phyloP scores from a whole-genome alignment of 1,140 invertebrate species.

The Bombus affinis region DNA sequence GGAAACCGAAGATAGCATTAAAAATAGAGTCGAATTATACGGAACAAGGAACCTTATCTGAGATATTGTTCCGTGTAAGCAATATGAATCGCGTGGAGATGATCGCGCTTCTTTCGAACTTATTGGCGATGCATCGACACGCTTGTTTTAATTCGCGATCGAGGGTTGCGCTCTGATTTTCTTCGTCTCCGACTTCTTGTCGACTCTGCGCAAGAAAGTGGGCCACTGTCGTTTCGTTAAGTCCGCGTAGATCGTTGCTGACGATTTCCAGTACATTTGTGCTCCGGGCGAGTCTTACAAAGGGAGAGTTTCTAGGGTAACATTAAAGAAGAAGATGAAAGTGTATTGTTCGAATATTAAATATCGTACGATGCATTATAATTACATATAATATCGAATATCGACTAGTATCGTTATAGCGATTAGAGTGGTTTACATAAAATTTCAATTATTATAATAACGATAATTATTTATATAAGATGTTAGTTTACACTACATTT shows the following conservation, averaged over 20 bases:
- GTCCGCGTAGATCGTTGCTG: not conserved
- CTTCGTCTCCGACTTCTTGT: too few relatives aligned
- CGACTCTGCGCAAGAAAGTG: not conserved
- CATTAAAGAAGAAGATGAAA: not conserved
- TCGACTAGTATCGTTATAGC: too few relatives aligned
- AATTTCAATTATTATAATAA: not conserved
- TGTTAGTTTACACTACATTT: not conserved
- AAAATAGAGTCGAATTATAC: slow-evolving; percentile 37
- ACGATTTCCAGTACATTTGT: not conserved
- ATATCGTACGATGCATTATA: not conserved
- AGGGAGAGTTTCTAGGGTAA: not conserved
- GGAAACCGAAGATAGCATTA: slow-evolving; percentile 52
- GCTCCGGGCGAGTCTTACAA: not conserved
- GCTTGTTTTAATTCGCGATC: slow-evolving; percentile 35
- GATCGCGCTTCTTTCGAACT: slow-evolving; percentile 9
- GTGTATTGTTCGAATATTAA: not conserved
- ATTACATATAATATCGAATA: too few relatives aligned
- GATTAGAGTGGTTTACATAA: not conserved
- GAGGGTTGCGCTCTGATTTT: not conserved
- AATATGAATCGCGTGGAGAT: slow-evolving; percentile 39
- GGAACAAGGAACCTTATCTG: slow-evolving; percentile 22
- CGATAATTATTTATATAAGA: not conserved
- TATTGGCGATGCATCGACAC: not conserved
- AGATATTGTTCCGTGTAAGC: not conserved
- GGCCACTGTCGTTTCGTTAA: not conserved